Percentiles rank a stretch among this genome's conserved stretches.
Conservation (phyloP, 2,797 vertebrate species). For the Hapalemur alaotrensis region DNA sequence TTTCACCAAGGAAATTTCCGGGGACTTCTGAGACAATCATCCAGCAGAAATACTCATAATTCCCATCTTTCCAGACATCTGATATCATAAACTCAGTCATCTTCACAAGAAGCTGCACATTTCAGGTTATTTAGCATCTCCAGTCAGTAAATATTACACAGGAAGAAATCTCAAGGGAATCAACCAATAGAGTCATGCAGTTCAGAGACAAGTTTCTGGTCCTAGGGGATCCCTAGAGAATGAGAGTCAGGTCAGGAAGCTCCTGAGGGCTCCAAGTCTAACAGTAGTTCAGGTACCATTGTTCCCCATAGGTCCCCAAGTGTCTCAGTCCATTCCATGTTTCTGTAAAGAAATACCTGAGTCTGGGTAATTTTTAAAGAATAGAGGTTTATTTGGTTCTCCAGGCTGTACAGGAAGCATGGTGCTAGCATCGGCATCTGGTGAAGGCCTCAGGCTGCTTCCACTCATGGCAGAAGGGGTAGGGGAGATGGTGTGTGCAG, state of each 20-base stretch:
- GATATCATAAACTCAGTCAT: neutral
- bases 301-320: neutral
- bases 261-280: rapidly evolving
- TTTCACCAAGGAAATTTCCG: neutral
- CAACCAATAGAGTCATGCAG: neutral
- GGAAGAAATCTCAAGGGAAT: neutral
- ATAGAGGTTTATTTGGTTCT: neutral
- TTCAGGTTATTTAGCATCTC: neutral
- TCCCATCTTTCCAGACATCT: neutral
- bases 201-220: neutral
- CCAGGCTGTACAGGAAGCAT: neutral
- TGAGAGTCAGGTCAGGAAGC: neutral
- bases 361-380: neutral
- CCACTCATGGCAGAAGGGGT: neutral
- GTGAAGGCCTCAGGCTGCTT: neutral
- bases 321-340: neutral
- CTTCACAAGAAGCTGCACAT: neutral
- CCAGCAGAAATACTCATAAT: neutral
- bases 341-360: neutral
- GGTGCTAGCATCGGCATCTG: neutral
- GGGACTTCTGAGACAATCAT: neutral
- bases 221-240: neutral
- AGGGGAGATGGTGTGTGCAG: neutral
- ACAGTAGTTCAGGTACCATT: neutral
- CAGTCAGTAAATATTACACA: neutral